These are phyloP conservation scores for Sebastes goodei DNA, from an alignment of 2,797 vertebrate species.

Conservation along the genomic window DNA sequence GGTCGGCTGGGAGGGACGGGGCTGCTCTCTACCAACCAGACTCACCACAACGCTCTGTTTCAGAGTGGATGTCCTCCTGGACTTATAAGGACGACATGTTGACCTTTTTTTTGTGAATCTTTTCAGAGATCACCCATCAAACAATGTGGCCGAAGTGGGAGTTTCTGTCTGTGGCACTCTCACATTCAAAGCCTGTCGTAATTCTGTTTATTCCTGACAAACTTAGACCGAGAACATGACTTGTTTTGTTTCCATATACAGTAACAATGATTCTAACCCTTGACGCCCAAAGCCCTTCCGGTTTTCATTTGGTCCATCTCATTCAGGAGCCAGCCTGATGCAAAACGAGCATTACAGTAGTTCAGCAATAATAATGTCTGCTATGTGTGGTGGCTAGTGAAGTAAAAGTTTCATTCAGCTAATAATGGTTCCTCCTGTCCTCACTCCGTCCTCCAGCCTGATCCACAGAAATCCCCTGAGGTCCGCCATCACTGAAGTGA, in stretches of 20 bases:
- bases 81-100: not conserved
- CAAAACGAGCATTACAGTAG: not conserved
- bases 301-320: not conserved
- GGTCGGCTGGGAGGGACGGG: slow-evolving; percentile 41
- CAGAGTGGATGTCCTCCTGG: not conserved
- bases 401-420: not conserved
- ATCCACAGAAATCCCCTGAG: not conserved
- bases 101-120: not conserved
- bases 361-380: not conserved
- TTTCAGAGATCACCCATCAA: not conserved
- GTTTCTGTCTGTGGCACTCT: not conserved
- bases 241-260: not conserved
- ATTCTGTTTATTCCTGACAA: not conserved
- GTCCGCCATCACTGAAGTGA: not conserved
- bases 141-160: not conserved
- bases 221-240: not conserved
- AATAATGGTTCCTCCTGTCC: not conserved
- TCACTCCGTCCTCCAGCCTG: not conserved
- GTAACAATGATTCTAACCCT: not conserved
- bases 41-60: slow-evolving; percentile 5
- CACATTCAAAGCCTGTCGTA: not conserved
- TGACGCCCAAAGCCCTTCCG: not conserved
- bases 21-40: slow-evolving; percentile 32
- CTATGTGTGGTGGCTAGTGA: not conserved
- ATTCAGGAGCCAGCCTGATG: not conserved